These are phyloP conservation scores for Spinus olivaceus DNA, from an alignment of 2,797 vertebrate genomes.

Conservation along the genomic window DNA sequence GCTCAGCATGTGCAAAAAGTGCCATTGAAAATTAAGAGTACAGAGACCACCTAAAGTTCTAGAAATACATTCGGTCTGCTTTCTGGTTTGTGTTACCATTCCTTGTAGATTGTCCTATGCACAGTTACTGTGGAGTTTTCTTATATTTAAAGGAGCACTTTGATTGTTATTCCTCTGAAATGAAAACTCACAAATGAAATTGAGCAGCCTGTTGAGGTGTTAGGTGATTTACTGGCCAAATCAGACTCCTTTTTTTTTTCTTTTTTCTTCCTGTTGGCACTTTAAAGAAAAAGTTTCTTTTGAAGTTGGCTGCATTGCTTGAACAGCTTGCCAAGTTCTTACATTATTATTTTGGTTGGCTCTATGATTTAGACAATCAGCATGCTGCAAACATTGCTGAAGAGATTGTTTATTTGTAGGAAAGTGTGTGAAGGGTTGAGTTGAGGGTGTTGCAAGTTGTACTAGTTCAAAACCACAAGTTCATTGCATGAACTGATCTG, in stretches of 20 bases:
- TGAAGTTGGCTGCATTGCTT: neutral
- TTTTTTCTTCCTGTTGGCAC: accelerated
- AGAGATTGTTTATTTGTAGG: neutral
- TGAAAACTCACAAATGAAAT: neutral
- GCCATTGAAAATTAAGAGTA: neutral
- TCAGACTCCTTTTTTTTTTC: neutral
- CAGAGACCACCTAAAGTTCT: neutral
- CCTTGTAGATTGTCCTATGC: neutral
- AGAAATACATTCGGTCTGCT: neutral
- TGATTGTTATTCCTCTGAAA: neutral
- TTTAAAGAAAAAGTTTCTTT: neutral
- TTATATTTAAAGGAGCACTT: neutral
- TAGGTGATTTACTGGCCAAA: neutral
- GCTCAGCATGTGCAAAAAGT: neutral
- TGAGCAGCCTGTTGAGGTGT: neutral
- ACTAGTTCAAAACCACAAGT: neutral
- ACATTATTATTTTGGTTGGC: neutral
- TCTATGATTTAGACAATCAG: neutral
- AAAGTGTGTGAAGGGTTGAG: neutral
- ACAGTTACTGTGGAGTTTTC: neutral
- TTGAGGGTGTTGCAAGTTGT: neutral
- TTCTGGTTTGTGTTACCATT: neutral
- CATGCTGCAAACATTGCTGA: neutral
- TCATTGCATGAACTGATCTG: neutral
- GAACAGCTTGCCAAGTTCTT: neutral